Base-by-base conservation (phyloP, 2,113 vertebrate species). In the Propithecus coquereli region DNA sequence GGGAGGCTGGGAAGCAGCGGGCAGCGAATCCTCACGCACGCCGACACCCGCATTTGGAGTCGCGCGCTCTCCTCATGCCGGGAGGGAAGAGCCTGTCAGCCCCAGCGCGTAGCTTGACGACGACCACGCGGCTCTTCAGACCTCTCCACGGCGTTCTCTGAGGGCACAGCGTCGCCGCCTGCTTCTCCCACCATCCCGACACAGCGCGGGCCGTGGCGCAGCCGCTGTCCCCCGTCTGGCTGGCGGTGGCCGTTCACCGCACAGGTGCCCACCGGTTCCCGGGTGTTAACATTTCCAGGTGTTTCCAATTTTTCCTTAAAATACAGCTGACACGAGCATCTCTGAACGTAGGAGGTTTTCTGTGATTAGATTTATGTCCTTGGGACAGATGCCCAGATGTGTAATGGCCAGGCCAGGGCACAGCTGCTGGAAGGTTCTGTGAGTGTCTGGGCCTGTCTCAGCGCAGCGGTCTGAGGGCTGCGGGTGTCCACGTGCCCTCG, bases 221-320 rank as follows among this genome's bases (percentile, higher is more conserved):
- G 68, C 68, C 4, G n/a, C 68, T 5, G n/a, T 40, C n/a, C 4
- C n/a, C 27, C 50, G 17, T 34, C 74, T 11, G 0, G 9, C 30
- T 12, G 30, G 73, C 43, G 37, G 18, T 0, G 3, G 43, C 25
- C n/a, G 5, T 45, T 59, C 20, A 10, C 54, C 7, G 16, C 2
- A 27, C 6, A 30, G n/a, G 1, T 3, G 1, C 30, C 63, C 0
- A 0, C 27, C 12, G 0, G 16, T 37, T 45, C 86, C 57, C 3
- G 0, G 2, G 6, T 37, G 9, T 25, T 63, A 32, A 3, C 45
- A 34, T 34, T 4, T 59, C 40, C 68, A 66, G 32, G 76, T 12
- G 79, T n/a, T 77, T 17, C 85, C 16, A 16, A 11, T 32, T 37
- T 57, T n/a, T 40, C 61, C 79, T 14, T 16, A 23, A 27, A 83